Evolutionary conservation across 1,140 invertebrate species (phyloP).

Genomic region (Branchinecta lynchi): DNA sequence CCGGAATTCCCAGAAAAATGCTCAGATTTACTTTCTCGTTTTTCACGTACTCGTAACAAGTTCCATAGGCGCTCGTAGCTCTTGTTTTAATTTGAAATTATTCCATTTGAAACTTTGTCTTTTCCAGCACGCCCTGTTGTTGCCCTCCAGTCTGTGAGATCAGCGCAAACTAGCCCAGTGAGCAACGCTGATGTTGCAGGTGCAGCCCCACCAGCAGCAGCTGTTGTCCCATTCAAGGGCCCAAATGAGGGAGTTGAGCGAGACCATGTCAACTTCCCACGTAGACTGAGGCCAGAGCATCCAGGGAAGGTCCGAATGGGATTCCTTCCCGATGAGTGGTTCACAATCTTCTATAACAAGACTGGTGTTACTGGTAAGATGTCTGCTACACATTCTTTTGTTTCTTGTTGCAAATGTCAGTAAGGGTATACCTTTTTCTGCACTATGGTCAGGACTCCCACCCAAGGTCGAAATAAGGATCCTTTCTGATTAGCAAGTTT

Average conservation of each 20-base stretch:
- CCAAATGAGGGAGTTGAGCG: constrained; percentile 34
- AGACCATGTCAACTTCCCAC: constrained; percentile 48
- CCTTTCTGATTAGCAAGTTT: too few species aligned
- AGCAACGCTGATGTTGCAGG: constrained; percentile 14
- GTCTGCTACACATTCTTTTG: too few species aligned
- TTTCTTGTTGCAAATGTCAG: not conserved
- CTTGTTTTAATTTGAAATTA: too few species aligned
- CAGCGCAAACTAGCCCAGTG: constrained; percentile 12
- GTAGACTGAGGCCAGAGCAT: constrained; percentile 43
- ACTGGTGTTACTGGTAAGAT: constrained; percentile 58
- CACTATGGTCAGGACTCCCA: too few species aligned
- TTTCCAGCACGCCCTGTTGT: constrained; percentile 12
- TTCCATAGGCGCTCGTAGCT: too few species aligned
- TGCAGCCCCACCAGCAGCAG: constrained; percentile 10
- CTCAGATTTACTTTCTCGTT: too few species aligned
- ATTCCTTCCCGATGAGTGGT: constrained; percentile 88
- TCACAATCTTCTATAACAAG: constrained; percentile 80
- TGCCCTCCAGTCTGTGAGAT: constrained; percentile 14
- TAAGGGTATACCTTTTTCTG: too few species aligned
- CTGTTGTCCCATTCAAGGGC: not conserved
- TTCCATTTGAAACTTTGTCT: not conserved
- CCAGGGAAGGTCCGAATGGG: constrained; percentile 62
- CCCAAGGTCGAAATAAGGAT: too few species aligned
- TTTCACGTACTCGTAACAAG: too few species aligned
- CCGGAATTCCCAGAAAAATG: too few species aligned